A percentile compares a stretch with the other conserved stretches of the same genome.
Evolutionary conservation across 2,113 vertebrate genomes (phyloP).

Genomic region (Progne subis): DNA sequence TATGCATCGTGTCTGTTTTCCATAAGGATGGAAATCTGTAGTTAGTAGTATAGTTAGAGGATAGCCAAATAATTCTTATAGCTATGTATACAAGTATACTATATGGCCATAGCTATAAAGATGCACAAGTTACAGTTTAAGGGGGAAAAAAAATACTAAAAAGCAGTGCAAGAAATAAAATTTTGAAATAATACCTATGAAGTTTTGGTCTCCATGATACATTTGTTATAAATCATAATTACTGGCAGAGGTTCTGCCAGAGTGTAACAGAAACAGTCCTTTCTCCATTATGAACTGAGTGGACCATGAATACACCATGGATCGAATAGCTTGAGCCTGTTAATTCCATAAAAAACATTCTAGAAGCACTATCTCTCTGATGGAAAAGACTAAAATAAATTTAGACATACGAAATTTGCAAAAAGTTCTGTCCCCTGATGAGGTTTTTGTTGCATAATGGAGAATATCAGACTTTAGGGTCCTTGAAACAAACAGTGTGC

Average conservation of each 20-base stretch:
- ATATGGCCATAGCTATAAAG: background rate
- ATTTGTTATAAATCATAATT: background rate
- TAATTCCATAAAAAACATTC: background rate
- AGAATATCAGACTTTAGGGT: background rate
- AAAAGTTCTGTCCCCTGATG: background rate
- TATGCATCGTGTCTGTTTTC: background rate
- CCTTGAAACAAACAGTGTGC: background rate
- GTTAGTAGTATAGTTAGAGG: background rate
- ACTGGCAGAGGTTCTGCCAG: background rate
- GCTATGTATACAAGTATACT: background rate
- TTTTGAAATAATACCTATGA: background rate
- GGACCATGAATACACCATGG: background rate
- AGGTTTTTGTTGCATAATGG: background rate
- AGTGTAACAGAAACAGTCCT: background rate
- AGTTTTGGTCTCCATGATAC: background rate
- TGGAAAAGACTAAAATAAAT: background rate
- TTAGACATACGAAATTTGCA: background rate
- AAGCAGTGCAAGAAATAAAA: background rate
- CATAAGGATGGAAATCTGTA: background rate
- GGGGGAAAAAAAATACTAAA: background rate
- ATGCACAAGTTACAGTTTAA: background rate
- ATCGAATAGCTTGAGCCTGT: background rate
- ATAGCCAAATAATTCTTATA: background rate
- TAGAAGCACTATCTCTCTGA: background rate
- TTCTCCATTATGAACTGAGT: background rate